Conservation (phyloP, 2,113 vertebrate species). For the Tretioscincus oriximinensis region DNA sequence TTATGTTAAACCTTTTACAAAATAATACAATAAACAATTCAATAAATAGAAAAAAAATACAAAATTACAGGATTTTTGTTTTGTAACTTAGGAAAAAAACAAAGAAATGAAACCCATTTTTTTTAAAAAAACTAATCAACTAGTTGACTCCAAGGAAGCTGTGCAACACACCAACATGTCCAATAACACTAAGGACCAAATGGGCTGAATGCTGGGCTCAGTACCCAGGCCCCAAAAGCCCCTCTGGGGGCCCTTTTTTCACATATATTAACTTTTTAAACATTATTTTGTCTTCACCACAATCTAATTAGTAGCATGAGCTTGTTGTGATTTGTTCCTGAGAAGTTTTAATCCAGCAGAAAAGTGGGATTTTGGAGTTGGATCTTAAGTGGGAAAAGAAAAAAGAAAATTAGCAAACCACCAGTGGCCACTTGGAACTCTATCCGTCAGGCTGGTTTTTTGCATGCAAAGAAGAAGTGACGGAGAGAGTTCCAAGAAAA, state of each 20-base stretch:
- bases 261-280: slow-evolving; percentile 42
- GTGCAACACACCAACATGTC: slow-evolving; percentile 33
- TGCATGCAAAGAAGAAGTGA: background rate
- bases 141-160: slow-evolving; percentile 31
- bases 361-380: slow-evolving; percentile 20
- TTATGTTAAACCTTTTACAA: slow-evolving; percentile 46
- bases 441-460: background rate
- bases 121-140: slow-evolving; percentile 3
- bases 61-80: slow-evolving; percentile 55
- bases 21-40: slow-evolving; percentile 57
- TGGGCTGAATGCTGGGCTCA: background rate
- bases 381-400: background rate
- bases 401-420: background rate
- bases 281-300: slow-evolving; percentile 35
- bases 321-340: slow-evolving; percentile 31
- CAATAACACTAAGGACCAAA: slow-evolving; percentile 11
- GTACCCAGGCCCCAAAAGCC: background rate
- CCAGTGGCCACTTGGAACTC: background rate
- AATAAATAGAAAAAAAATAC: slow-evolving; percentile 71
- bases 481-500: background rate
- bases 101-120: slow-evolving; percentile 18
- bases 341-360: slow-evolving; percentile 29
- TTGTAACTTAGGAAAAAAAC: slow-evolving; percentile 51
- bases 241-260: slow-evolving; percentile 6
- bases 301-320: slow-evolving; percentile 24